These are phyloP conservation scores for Rhizoglyphus robini DNA, from an alignment of 1,140 invertebrate genomes.

Conservation along the genomic window DNA sequence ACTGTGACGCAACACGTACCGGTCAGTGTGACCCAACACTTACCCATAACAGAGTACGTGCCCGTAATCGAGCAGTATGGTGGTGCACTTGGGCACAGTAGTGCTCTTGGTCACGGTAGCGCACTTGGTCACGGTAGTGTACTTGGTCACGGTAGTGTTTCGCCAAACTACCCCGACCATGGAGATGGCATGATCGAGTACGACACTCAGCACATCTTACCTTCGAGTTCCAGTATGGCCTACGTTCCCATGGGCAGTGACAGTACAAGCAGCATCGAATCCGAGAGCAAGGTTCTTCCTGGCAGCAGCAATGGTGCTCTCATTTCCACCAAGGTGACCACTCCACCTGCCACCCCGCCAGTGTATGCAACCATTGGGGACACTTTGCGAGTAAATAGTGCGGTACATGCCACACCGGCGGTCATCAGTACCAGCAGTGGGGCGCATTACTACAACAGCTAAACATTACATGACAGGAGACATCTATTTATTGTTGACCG, in stretches of 20 bases:
- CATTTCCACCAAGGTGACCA: not conserved
- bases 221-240: not conserved
- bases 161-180: not conserved
- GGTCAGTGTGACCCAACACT: too few species aligned
- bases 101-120: not conserved
- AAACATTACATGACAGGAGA: too few species aligned
- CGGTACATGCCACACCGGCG: slow-evolving; percentile 9
- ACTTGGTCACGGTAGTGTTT: not conserved
- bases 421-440: not conserved
- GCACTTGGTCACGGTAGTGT: not conserved
- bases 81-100: not conserved
- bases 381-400: not conserved
- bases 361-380: not conserved
- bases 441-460: not conserved
- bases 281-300: not conserved
- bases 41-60: not conserved
- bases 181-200: not conserved
- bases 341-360: not conserved
- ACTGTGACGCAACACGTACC: too few species aligned
- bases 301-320: not conserved
- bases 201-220: not conserved
- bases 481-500: too few species aligned
- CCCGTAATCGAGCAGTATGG: slow-evolving; percentile 1
- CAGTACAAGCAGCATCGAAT: not conserved
- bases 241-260: not conserved